Evolutionary conservation across 1,140 invertebrate genomes (phyloP).

Genomic region (Dreissena rostriformis): DNA sequence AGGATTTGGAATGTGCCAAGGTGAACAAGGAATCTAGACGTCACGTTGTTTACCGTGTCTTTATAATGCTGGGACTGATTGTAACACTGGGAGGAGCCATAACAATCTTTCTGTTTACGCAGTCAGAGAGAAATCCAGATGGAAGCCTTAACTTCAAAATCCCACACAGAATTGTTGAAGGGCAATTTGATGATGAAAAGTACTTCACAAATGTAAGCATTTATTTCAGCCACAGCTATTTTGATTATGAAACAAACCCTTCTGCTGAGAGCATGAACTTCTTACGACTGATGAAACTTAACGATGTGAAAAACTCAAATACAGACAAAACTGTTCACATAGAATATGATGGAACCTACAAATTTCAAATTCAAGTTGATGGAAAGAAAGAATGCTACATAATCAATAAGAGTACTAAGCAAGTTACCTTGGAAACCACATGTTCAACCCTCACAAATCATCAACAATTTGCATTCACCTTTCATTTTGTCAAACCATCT

Average conservation of each 20-base stretch:
- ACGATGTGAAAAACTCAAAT: slow-evolving; percentile 61
- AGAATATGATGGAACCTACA: slow-evolving; percentile 53
- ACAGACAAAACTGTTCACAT: slow-evolving; percentile 45
- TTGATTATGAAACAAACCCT: slow-evolving; percentile 45
- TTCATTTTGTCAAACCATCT: slow-evolving; percentile 60
- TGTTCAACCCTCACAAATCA: slow-evolving; percentile 4
- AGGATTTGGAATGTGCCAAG: slow-evolving; percentile 56
- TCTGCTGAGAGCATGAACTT: slow-evolving; percentile 55
- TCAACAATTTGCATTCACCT: slow-evolving; percentile 60
- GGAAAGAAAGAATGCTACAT: slow-evolving; percentile 64
- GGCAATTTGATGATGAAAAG: slow-evolving; percentile 70
- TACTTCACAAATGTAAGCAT: slow-evolving; percentile 74
- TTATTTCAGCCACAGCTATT: slow-evolving; percentile 65
- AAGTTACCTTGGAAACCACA: slow-evolving; percentile 33
- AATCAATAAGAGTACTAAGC: slow-evolving; percentile 37
- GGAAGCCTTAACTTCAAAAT: slow-evolving; percentile 69
- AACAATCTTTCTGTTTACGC: slow-evolving; percentile 70
- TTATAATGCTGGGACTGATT: slow-evolving; percentile 65
- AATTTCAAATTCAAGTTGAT: background rate
- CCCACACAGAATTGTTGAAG: slow-evolving; percentile 67
- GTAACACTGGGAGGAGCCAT: slow-evolving; percentile 63
- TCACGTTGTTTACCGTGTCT: slow-evolving; percentile 63
- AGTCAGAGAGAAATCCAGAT: slow-evolving; percentile 63
- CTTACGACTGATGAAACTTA: slow-evolving; percentile 63
- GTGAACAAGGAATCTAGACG: slow-evolving; percentile 51